These are phyloP conservation scores for Tychaedon coryphoeus DNA, from an alignment of 2,113 vertebrate genomes.

Conservation along the genomic window DNA sequence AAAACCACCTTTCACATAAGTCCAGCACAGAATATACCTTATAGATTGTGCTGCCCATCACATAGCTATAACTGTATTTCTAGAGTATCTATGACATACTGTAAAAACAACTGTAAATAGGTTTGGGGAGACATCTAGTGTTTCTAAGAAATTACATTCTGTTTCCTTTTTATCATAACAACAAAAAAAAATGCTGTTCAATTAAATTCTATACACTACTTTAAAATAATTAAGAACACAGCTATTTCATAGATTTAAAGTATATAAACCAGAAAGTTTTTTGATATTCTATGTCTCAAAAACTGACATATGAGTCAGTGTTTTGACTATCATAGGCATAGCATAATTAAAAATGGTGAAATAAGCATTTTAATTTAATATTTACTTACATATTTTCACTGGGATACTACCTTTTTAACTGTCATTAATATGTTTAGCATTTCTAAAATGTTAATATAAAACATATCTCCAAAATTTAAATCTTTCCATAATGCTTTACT, in stretches of 20 bases:
- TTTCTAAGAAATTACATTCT: constrained; percentile 37
- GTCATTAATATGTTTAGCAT: neutral
- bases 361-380: neutral
- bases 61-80: neutral
- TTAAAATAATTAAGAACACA: neutral
- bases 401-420: neutral
- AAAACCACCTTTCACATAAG: neutral
- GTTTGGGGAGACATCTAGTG: constrained; percentile 71
- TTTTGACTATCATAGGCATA: neutral
- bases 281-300: neutral
- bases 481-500: neutral
- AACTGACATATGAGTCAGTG: neutral
- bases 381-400: neutral
- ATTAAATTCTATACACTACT: neutral
- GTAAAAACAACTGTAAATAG: constrained; percentile 26
- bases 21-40: neutral
- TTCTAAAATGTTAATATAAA: neutral
- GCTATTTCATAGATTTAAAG: neutral
- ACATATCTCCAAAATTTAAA: neutral
- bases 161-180: neutral
- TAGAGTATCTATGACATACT: neutral
- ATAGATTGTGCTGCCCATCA: neutral
- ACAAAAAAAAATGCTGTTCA: neutral
- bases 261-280: neutral
- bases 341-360: neutral